phyloP scores from a whole-genome alignment of 2,113 vertebrate genomes.

The Colius striatus region DNA sequence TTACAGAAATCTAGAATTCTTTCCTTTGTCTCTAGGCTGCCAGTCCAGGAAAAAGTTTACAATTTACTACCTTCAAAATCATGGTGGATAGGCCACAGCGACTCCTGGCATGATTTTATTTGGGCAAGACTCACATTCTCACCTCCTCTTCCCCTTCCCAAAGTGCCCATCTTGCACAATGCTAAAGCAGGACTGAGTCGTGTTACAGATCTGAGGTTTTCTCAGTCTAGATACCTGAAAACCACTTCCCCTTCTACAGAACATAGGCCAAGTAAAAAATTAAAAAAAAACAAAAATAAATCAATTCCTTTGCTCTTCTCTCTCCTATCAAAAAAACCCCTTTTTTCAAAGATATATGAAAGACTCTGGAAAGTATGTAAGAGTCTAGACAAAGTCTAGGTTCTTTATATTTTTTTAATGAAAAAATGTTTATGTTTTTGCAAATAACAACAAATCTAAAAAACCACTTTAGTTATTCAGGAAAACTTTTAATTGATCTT shows the following conservation, averaged over 20 bases:
- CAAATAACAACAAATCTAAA: not conserved
- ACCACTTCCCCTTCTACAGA: not conserved
- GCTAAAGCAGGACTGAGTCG: not conserved
- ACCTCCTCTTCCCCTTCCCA: not conserved
- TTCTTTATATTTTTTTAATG: not conserved
- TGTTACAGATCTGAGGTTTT: not conserved
- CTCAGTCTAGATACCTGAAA: not conserved
- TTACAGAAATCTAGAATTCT: not conserved
- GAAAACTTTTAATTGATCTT: not conserved
- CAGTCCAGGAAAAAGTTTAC: not conserved
- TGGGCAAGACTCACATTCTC: not conserved
- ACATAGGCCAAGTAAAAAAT: not conserved
- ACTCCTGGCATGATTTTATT: not conserved
- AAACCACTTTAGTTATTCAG: not conserved
- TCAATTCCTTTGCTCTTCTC: not conserved
- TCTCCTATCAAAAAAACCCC: fast-evolving
- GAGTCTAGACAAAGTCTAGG: not conserved
- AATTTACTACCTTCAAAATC: not conserved
- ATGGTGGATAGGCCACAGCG: not conserved
- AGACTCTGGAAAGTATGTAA: not conserved
- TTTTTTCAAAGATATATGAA: not conserved
- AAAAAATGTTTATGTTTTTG: not conserved
- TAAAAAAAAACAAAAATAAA: not conserved
- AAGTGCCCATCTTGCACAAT: not conserved
- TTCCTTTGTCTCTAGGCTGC: not conserved